These are phyloP conservation scores for Onchidella celtica DNA, from an alignment of 2,888 invertebrate genomes.

Conservation along the genomic window DNA sequence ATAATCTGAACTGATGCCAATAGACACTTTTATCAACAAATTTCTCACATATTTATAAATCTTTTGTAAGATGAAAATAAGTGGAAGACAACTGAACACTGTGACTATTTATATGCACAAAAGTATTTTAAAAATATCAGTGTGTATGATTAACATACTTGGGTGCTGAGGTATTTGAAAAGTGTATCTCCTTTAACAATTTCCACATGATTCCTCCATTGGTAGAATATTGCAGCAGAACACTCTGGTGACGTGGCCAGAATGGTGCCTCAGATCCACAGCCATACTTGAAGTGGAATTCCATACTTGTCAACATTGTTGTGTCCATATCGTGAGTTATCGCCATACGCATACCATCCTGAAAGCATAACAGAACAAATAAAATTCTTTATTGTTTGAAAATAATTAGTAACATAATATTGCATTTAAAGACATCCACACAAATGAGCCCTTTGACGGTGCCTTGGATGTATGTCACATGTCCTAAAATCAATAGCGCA, in stretches of 20 bases:
- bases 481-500: too few species aligned
- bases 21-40: too few species aligned
- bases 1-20: too few species aligned
- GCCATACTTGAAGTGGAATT: conserved; percentile 79
- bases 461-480: too few species aligned
- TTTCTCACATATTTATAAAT: too few species aligned
- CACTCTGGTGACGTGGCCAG: conserved; percentile 77
- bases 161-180: conserved; percentile 50
- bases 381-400: too few species aligned
- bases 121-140: background rate
- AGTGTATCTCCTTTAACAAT: conserved; percentile 77
- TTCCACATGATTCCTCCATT: conserved; percentile 81
- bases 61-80: too few species aligned
- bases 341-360: conserved; percentile 78
- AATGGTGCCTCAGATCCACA: conserved; percentile 64
- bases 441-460: too few species aligned
- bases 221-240: conserved; percentile 80
- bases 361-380: background rate
- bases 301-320: conserved; percentile 77
- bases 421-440: too few species aligned
- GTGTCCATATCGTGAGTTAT: conserved; percentile 80
- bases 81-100: too few species aligned
- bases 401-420: too few species aligned
- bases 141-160: conserved; percentile 31
- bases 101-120: too few species aligned